Evolutionary conservation across 2,113 vertebrate species (phyloP).

Genomic region (Python bivittatus): DNA sequence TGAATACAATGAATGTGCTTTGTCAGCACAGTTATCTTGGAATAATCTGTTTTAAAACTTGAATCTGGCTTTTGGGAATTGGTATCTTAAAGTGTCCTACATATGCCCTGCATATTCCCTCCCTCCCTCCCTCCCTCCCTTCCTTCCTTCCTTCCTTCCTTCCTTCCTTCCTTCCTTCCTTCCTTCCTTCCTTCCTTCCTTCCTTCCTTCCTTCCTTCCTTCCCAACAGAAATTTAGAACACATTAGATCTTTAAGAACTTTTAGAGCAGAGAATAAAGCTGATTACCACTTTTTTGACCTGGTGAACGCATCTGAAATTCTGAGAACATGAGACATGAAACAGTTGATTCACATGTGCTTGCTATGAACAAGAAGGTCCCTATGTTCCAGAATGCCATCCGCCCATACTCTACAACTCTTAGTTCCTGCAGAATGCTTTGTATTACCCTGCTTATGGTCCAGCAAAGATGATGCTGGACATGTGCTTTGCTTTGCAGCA

Average conservation of each 20-base stretch:
- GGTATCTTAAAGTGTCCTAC: neutral
- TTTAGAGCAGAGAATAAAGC: neutral
- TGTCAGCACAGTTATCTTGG: constrained; percentile 3
- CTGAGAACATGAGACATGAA: neutral
- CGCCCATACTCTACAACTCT: neutral
- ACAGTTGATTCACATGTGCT: neutral
- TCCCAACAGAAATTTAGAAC: too few relatives aligned
- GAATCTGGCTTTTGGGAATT: constrained; percentile 13
- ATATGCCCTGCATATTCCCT: neutral
- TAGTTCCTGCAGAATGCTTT: neutral
- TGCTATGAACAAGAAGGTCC: neutral
- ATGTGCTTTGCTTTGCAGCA: too few relatives aligned
- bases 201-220: too few relatives aligned
- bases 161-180: neutral
- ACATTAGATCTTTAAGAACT: neutral
- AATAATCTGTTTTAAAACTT: constrained; percentile 16
- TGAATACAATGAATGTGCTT: neutral
- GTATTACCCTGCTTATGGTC: neutral
- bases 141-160: neutral
- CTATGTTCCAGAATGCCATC: neutral
- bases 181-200: neutral
- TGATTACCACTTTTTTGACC: neutral
- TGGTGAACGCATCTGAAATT: neutral
- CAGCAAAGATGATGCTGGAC: neutral
- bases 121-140: neutral